Evolutionary conservation across 2,113 vertebrate species (phyloP).

Genomic region (Coracopsis vasa): DNA sequence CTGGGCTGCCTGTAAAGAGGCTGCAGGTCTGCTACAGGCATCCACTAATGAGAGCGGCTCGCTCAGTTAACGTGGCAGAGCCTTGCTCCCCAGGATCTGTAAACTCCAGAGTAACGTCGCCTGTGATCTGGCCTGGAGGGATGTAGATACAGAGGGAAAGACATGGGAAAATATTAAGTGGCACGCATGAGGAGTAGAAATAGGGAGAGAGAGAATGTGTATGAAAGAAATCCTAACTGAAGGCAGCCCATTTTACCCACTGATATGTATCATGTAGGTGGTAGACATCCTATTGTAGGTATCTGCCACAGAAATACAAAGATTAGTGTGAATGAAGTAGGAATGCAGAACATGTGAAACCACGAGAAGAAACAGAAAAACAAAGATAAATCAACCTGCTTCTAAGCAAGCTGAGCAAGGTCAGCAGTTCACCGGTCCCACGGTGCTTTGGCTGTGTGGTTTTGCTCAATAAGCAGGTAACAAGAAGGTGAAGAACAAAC

Average conservation of each 20-base stretch:
- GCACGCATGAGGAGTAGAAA: neutral
- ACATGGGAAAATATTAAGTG: neutral
- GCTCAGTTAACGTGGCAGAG: neutral
- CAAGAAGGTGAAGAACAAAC: neutral
- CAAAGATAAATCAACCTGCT: neutral
- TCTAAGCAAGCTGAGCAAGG: neutral
- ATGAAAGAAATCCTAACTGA: neutral
- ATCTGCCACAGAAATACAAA: slow-evolving; percentile 1
- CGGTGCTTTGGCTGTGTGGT: neutral
- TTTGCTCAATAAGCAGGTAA: neutral
- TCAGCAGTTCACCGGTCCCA: neutral
- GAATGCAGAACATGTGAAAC: neutral
- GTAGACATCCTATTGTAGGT: neutral
- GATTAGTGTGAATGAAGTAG: neutral
- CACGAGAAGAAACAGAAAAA: neutral
- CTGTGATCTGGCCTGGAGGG: neutral
- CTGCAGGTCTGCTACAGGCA: neutral
- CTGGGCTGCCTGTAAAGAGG: neutral
- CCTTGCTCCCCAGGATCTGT: neutral
- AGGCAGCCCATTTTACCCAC: neutral
- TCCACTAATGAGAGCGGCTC: neutral
- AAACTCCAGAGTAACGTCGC: neutral
- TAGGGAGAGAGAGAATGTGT: neutral
- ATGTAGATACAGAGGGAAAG: neutral
- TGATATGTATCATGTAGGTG: neutral